phyloP scores from a whole-genome alignment of 2,113 vertebrate species.

The Larimichthys polyactis region DNA sequence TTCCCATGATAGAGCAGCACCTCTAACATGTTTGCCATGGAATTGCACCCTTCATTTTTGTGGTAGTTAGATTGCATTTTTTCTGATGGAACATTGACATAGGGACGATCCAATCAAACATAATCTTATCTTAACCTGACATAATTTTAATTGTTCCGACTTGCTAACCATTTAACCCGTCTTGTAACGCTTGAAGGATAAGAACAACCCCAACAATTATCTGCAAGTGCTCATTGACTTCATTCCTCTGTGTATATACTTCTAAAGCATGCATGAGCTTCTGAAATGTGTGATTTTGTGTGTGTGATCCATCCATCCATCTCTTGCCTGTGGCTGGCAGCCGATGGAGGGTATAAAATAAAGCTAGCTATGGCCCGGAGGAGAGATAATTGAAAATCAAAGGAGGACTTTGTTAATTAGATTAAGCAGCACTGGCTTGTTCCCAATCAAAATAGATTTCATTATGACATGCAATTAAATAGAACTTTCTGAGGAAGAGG shows the following conservation, averaged over 20 bases:
- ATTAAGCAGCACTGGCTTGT: conserved; percentile 92
- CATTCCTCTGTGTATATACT: background rate
- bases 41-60: background rate
- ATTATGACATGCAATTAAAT: conserved; percentile 93
- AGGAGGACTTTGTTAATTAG: conserved; percentile 95
- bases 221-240: conserved; percentile 3
- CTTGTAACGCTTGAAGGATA: background rate
- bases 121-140: conserved; percentile 20
- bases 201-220: conserved; percentile 8
- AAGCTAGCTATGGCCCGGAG: conserved; percentile 81
- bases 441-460: conserved; percentile 93
- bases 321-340: conserved; percentile 61
- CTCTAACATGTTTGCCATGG: background rate
- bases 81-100: background rate
- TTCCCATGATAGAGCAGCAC: background rate
- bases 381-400: conserved; percentile 95
- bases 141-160: conserved; percentile 1
- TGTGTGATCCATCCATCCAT: conserved; percentile 37
- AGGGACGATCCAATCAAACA: background rate
- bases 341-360: conserved; percentile 68
- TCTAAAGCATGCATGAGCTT: conserved; percentile 7
- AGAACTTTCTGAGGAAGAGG: conserved; percentile 58
- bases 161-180: conserved; percentile 12
- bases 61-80: background rate
- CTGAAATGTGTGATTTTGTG: background rate